Base-by-base conservation (phyloP, 30 jellyfish, hydroid and myxozoan species). In the Hydractinia echinata region DNA sequence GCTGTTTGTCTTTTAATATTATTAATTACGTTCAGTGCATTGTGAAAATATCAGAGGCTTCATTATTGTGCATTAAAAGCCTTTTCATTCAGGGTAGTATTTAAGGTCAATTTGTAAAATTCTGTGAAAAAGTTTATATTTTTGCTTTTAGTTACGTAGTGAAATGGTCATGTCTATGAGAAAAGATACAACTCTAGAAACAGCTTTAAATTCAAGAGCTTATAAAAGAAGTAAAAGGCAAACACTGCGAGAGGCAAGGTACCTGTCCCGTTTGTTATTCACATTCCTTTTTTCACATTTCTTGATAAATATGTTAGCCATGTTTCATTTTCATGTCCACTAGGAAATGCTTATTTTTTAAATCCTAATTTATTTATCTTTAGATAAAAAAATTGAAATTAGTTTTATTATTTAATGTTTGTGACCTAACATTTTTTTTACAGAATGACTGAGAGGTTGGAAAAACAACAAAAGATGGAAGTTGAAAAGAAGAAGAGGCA, bases 191-290 rank as follows among this genome's bases (percentile, higher is more conserved):
- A 93, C 99, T 15, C 81, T 93, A 82, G 99, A 93, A 66, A 93
- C 99, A 44, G 96, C 99, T 8, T 82, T 93, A 68, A 93, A 95
- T 79, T 82, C 95, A 20, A 76, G 96, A 54, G 99, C 99, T 56
- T 93, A 93, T 60, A 93, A 93, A 67, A 72, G 99, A 53, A 87
- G 96, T 80, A 93, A 93, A 56, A 81, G 99, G 60, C 99, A 93
- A 69, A 93, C 96, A 1, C 90, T 93, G 20, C 86, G 99, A 48
- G 99, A 93, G 79, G 99, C 99, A 56, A 93, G 99, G 99, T 93
- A 80, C 44, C 2, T 30, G 44, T 30, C 44, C 44, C 1, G 44
- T 30, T 30, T 30, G 1, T 30, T 0, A 30, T 30, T 0, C 2
- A 30, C 2, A 30, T 30, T 30, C 2, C 2, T 30, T 30, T 30